A percentile compares a stretch with the other conserved stretches of the same genome.
These are phyloP conservation scores for Monomorium pharaonis DNA, from an alignment of 1,140 invertebrate species.

Conservation along the genomic window DNA sequence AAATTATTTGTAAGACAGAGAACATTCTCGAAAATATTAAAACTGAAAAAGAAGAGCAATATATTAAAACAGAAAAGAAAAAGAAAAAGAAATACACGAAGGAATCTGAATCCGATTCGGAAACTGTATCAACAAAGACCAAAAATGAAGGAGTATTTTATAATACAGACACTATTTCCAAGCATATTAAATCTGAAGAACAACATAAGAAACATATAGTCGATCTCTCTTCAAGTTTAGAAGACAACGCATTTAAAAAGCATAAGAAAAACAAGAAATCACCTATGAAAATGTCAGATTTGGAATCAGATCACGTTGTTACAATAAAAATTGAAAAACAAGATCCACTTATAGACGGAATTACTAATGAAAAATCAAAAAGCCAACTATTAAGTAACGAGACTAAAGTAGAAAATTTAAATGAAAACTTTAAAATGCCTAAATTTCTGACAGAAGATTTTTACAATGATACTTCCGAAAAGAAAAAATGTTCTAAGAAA, in stretches of 20 bases:
- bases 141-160: not conserved
- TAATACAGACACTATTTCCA: too few relatives aligned
- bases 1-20: not conserved
- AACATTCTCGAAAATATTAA: not conserved
- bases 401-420: not conserved
- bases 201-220: too few relatives aligned
- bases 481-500: not conserved
- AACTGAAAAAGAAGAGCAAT: not conserved
- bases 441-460: conserved; percentile 17
- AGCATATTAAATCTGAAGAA: not conserved
- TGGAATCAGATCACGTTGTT: not conserved
- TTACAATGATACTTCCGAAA: not conserved
- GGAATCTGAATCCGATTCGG: conserved; percentile 31
- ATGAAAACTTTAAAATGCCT: not conserved
- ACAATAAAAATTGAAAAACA: conserved; percentile 12
- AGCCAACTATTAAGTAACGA: not conserved
- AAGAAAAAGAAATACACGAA: conserved; percentile 49
- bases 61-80: not conserved
- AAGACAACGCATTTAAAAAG: not conserved
- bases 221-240: not conserved
- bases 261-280: not conserved
- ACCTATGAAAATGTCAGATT: not conserved
- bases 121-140: not conserved
- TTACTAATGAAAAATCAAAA: not conserved
- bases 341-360: not conserved